A percentile compares a stretch with the other conserved stretches of the same genome.
Conservation (phyloP, 1,140 invertebrate species). For the Drosophila kurseongensis region DNA sequence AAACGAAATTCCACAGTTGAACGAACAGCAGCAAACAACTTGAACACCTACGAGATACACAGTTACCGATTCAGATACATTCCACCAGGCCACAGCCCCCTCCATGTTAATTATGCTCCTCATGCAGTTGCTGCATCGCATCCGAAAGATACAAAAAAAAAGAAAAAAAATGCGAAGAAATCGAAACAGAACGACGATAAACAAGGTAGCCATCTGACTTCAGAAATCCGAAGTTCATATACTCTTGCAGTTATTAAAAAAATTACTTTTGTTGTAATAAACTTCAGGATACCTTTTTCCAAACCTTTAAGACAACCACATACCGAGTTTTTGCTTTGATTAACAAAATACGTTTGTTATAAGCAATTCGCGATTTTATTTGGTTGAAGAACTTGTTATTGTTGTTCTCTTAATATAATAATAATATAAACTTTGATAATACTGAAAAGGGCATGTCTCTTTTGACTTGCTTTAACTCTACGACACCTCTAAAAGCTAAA, state of each 20-base stretch:
- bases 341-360: not conserved
- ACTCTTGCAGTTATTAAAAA: not conserved
- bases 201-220: not conserved
- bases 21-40: slow-evolving; percentile 58
- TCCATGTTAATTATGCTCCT: slow-evolving; percentile 78
- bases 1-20: slow-evolving; percentile 78
- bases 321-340: no score
- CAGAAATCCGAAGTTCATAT: slow-evolving; percentile 5
- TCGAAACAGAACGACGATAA: slow-evolving; percentile 10
- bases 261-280: no score
- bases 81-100: slow-evolving; percentile 18
- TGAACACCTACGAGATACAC: slow-evolving; percentile 72
- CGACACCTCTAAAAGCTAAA: no score
- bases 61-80: slow-evolving; percentile 73
- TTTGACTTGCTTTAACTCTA: no score
- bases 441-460: no score
- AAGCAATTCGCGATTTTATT: not conserved
- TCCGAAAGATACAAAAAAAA: slow-evolving; percentile 59
- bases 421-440: no score
- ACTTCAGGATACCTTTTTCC: no score
- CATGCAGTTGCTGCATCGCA: slow-evolving; percentile 54
- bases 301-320: no score
- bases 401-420: no score
- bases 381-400: no score
- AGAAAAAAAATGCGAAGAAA: slow-evolving; percentile 36